These are phyloP conservation scores for Aramus guarauna DNA, from an alignment of 2,113 vertebrate genomes.

Conservation along the genomic window DNA sequence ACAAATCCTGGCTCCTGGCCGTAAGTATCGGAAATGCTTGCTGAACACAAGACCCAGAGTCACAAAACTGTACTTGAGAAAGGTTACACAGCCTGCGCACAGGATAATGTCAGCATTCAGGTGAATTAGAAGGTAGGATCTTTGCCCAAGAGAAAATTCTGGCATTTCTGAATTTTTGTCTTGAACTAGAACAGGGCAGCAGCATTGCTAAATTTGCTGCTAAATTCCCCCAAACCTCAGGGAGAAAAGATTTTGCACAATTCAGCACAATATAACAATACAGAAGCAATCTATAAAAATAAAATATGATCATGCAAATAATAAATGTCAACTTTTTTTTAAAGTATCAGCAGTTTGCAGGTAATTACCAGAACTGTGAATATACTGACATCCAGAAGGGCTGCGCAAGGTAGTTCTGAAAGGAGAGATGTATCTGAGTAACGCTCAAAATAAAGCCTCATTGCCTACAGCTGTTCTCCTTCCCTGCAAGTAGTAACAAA, in stretches of 20 bases:
- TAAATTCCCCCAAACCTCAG: background rate
- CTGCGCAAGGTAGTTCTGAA: background rate
- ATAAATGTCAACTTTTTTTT: background rate
- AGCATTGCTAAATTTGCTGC: background rate
- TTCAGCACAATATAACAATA: background rate
- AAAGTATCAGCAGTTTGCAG: background rate
- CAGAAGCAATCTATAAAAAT: background rate
- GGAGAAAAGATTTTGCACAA: background rate
- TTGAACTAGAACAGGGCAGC: background rate
- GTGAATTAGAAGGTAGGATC: background rate
- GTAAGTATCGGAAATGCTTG: fast-evolving
- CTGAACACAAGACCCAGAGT: background rate
- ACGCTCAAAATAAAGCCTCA: background rate
- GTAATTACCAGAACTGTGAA: background rate
- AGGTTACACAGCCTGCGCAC: background rate
- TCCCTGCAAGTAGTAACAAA: background rate
- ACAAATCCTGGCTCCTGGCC: background rate
- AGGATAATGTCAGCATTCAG: fast-evolving
- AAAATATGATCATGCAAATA: background rate
- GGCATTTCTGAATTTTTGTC: background rate
- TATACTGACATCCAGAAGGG: background rate
- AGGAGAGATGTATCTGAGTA: background rate
- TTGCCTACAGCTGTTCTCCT: background rate
- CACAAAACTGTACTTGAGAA: background rate
- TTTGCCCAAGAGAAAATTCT: background rate